phyloP scores from a whole-genome alignment of 2,888 invertebrate species.

The Xanthorhoe designata region DNA sequence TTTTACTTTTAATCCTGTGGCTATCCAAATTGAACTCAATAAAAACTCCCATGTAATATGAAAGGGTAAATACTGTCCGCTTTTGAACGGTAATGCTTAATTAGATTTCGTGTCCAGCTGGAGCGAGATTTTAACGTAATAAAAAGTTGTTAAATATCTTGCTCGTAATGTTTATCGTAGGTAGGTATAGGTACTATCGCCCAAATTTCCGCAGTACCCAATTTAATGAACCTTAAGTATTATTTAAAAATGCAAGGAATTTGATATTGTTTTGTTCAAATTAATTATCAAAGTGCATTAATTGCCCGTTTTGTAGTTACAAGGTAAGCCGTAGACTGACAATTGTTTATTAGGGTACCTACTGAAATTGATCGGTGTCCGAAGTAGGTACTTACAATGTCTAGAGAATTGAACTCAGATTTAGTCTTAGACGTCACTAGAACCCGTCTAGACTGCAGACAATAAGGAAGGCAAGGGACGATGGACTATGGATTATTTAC shows the following conservation, averaged over 20 bases:
- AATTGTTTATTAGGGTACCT: conserved; percentile 30
- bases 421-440: conserved; percentile 58
- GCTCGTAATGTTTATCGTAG: conserved; percentile 9
- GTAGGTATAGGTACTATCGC: too few relatives aligned
- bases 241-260: conserved; percentile 5
- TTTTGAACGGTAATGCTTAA: conserved; percentile 32
- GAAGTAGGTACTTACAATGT: conserved; percentile 38
- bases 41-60: conserved; percentile 28
- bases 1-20: too few relatives aligned
- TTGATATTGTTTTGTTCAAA: conserved; percentile 5
- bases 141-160: conserved; percentile 19
- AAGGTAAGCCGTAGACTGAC: conserved; percentile 17
- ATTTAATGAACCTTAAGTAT: conserved; percentile 4
- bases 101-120: conserved; percentile 27
- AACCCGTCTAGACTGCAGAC: conserved; percentile 68
- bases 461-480: conserved; percentile 62
- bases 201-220: too few relatives aligned
- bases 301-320: conserved; percentile 10
- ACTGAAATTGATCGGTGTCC: conserved; percentile 44
- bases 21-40: conserved; percentile 32
- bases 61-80: conserved; percentile 24
- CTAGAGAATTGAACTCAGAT: conserved; percentile 50
- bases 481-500: conserved; percentile 6
- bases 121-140: conserved; percentile 27
- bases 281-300: conserved; percentile 12